Evolutionary conservation across 2,797 vertebrate species (phyloP).

Genomic region (Mormyrus hasselquistii): DNA sequence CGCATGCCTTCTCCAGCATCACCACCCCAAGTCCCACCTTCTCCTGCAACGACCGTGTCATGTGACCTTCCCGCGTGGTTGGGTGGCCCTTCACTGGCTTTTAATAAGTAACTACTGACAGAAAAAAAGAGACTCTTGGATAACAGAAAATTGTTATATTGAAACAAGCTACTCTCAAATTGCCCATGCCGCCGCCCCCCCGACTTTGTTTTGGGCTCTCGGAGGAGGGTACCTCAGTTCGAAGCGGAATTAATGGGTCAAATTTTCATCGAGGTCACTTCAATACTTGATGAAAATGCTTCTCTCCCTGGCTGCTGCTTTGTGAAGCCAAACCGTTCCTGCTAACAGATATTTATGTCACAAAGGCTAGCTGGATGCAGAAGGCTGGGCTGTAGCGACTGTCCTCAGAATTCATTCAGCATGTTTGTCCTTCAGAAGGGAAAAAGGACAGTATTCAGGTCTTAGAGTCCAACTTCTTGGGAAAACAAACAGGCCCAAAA

Average conservation of each 20-base stretch:
- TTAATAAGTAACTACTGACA: slow-evolving; percentile 27
- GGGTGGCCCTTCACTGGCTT: slow-evolving; percentile 21
- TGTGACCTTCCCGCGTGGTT: slow-evolving; percentile 24
- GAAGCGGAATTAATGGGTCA: neutral
- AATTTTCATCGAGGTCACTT: neutral
- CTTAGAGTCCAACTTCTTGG: neutral
- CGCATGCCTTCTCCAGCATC: slow-evolving; percentile 27
- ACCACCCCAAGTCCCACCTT: slow-evolving; percentile 14
- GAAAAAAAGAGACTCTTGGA: slow-evolving; percentile 22
- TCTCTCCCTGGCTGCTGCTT: neutral
- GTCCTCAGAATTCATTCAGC: neutral
- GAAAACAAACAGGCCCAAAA: neutral
- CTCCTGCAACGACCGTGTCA: neutral
- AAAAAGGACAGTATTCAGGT: neutral
- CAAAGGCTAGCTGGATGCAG: neutral
- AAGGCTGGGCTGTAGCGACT: neutral
- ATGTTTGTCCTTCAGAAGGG: neutral
- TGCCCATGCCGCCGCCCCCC: slow-evolving; percentile 17
- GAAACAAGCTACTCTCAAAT: slow-evolving; percentile 23
- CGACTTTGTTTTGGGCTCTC: neutral
- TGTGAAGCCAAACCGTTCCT: neutral
- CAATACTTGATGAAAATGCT: neutral
- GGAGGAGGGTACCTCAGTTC: neutral
- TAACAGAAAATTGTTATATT: slow-evolving; percentile 32
- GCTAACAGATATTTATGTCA: neutral